Base-by-base conservation (phyloP, 2,888 invertebrate species). In the Trichogramma dendrolimi region DNA sequence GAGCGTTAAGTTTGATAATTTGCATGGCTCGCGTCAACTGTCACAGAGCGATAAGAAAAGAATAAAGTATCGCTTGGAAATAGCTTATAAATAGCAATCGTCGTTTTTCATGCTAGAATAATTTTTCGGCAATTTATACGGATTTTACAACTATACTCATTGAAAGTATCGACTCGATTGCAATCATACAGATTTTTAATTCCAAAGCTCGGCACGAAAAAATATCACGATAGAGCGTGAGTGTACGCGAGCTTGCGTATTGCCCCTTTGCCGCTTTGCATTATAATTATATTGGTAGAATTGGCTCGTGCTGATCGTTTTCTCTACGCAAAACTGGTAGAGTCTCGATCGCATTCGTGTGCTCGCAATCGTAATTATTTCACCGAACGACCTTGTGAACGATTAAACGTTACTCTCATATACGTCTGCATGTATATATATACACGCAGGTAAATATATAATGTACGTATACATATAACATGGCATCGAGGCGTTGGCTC, bases 281-380 rank as follows among this genome's bases (percentile, higher is more conserved):
- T 27, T 54, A 63, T 50, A 46, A 46, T 60, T 57, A 54, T 6
- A 27, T 47, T 7, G 39, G 50, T 53, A 58, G 27, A 27, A 2
- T 38, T 51, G 48, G 38, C n/a, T 6, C 4, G 14, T 4, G 48
- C 10, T 27, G 41, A 11, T 56, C 40, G 40, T 47, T 27, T 27
- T 27, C 27, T 27, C 27, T 44, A 49, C 48, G 42, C 48, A 49
- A 61, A 61, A 58, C 54, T 54, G 57, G 49, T 61, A 57, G 61
- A 61, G 2, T 27, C 27, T 27, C 27, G 27, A 27, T 27, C 27
- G 27, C 40, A 40, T 48, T 46, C 38, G 53, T 27, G 27, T 27
- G 11, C 8, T 48, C 41, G 48, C 55, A 27, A 27, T 48, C n/a
- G 27, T 49, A 50, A 57, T 61, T 61, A 61, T 54, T 56, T 54